Conservation (phyloP, 2,113 vertebrate species). For the Varanus komodoensis region DNA sequence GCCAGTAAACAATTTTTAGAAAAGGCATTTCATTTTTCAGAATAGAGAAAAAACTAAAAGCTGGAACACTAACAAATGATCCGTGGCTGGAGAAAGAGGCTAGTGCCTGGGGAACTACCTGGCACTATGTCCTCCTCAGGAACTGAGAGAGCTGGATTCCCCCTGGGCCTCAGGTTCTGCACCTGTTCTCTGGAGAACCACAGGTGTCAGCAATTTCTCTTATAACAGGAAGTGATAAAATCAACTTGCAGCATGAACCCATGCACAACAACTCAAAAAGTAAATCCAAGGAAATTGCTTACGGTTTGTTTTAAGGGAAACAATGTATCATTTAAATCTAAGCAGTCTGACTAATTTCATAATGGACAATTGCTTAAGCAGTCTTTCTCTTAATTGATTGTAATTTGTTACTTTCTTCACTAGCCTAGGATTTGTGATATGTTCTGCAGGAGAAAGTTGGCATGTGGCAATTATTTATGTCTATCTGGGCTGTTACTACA, state of each 20-base stretch:
- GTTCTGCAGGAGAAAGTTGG: not conserved
- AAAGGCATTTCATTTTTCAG: too few species aligned
- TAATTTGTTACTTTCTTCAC: not conserved
- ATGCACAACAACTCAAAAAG: not conserved
- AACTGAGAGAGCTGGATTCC: too few species aligned
- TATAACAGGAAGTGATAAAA: not conserved
- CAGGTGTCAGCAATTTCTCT: not conserved
- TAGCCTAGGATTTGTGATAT: not conserved
- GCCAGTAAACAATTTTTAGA: too few species aligned
- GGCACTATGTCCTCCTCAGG: too few species aligned
- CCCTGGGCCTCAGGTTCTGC: too few species aligned
- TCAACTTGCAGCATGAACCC: not conserved
- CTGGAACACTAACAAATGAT: too few species aligned
- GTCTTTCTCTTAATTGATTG: not conserved
- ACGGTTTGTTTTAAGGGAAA: not conserved
- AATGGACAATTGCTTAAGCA: not conserved
- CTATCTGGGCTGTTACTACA: not conserved
- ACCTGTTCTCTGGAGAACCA: too few species aligned
- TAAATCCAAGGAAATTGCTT: not conserved
- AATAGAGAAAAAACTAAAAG: too few species aligned
- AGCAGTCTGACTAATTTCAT: not conserved
- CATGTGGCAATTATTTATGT: not conserved
- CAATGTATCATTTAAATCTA: not conserved
- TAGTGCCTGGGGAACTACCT: too few species aligned
- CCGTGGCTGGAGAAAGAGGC: too few species aligned